Evolutionary conservation across 2,113 vertebrate species (phyloP).

Genomic region (Crocuta crocuta): DNA sequence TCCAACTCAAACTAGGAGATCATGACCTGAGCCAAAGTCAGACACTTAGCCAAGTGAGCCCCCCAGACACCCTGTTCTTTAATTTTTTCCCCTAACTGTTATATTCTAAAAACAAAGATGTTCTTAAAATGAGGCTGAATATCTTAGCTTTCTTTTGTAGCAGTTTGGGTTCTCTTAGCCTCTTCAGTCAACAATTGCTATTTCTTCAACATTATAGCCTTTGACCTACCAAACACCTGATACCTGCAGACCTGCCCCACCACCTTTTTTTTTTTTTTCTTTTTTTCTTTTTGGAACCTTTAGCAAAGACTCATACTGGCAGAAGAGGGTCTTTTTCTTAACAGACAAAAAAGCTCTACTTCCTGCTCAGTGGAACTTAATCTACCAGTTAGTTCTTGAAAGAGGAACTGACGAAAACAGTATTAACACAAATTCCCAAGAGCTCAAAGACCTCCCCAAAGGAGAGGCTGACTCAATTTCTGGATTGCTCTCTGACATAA

Average conservation of each 20-base stretch:
- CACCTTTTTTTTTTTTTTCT: not conserved
- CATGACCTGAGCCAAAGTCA: too few species aligned
- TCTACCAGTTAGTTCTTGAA: not conserved
- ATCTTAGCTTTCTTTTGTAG: not conserved
- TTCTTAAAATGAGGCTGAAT: not conserved
- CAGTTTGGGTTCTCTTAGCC: not conserved
- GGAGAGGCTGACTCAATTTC: slow-evolving; percentile 27
- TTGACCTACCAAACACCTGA: not conserved
- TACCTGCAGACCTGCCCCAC: not conserved
- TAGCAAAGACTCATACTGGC: not conserved
- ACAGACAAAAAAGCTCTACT: not conserved
- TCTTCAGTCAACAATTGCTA: not conserved
- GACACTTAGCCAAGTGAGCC: too few species aligned
- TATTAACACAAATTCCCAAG: slow-evolving; percentile 27
- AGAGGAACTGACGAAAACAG: slow-evolving; percentile 27
- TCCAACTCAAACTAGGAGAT: too few species aligned
- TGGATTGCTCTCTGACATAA: not conserved
- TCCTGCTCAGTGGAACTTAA: not conserved
- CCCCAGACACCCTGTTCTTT: too few species aligned
- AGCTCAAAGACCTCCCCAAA: not conserved
- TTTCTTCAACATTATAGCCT: not conserved
- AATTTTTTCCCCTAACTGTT: not conserved
- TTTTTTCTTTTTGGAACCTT: not conserved
- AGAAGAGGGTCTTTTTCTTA: slow-evolving; percentile 43
- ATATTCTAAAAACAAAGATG: not conserved